Percentiles rank a stretch among this genome's conserved stretches.
These are phyloP conservation scores for Myotis pilosus DNA, from an alignment of 2,797 vertebrate genomes.

Conservation along the genomic window DNA sequence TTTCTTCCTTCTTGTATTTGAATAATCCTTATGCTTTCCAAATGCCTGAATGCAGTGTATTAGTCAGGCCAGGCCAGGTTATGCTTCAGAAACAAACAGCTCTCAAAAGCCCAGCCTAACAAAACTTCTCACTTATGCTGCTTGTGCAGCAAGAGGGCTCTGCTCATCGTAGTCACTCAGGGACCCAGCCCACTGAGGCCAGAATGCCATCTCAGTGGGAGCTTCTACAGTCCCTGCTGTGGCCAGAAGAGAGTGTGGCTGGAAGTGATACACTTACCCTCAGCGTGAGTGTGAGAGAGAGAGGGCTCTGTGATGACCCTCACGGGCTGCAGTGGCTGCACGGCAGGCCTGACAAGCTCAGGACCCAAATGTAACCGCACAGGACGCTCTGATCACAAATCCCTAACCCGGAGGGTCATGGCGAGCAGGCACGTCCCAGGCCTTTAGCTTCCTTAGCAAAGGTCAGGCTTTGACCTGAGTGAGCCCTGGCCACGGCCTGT, in stretches of 20 bases:
- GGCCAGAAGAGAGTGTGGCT: background rate
- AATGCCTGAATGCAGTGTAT: accelerated
- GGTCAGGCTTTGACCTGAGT: too few species aligned
- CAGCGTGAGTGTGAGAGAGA: background rate
- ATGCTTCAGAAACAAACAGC: background rate
- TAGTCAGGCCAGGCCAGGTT: background rate
- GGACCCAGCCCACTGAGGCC: background rate
- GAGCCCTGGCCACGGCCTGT: background rate
- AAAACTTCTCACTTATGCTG: background rate
- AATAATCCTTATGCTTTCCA: background rate
- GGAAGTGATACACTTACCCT: background rate
- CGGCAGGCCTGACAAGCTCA: background rate
- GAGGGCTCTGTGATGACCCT: background rate
- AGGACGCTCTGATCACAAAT: background rate
- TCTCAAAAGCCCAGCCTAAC: background rate
- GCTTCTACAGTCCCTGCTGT: background rate
- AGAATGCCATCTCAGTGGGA: background rate
- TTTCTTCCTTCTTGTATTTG: background rate
- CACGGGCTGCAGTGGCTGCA: background rate
- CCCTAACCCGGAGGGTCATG: background rate
- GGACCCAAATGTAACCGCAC: background rate
- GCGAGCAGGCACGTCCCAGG: background rate
- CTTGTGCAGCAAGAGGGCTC: background rate
- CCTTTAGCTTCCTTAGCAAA: background rate
- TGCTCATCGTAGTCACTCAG: background rate